Conservation (phyloP, 2,888 invertebrate species). For the Protophormia terraenovae region DNA sequence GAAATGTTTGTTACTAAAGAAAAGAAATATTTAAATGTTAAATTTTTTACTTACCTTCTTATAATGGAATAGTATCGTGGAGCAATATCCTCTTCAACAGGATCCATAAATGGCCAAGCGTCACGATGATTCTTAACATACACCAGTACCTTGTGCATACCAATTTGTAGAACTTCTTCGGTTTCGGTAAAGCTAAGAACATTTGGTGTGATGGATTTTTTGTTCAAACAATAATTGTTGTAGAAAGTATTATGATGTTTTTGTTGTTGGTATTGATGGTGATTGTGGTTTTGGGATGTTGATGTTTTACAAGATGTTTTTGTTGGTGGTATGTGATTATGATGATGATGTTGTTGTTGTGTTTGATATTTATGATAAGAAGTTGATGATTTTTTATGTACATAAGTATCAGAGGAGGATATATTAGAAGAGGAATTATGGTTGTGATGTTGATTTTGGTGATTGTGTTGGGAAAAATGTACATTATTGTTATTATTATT, state of each 20-base stretch:
- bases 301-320: conserved; percentile 43
- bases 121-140: conserved; percentile 93
- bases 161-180: conserved; percentile 92
- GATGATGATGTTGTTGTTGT: conserved; percentile 62
- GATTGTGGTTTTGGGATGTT: conserved; percentile 58
- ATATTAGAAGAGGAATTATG: conserved; percentile 34
- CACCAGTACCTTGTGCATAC: conserved; percentile 95
- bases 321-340: conserved; percentile 25
- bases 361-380: conserved; percentile 67
- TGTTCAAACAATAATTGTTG: conserved; percentile 75
- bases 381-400: conserved; percentile 68
- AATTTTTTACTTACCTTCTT: conserved; percentile 80
- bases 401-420: conserved; percentile 61
- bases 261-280: conserved; percentile 34
- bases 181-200: conserved; percentile 88
- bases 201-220: conserved; percentile 79
- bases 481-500: conserved; percentile 61
- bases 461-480: conserved; percentile 64
- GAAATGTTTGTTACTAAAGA: background rate
- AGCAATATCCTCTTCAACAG: conserved; percentile 95
- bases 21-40: background rate
- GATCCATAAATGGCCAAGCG: conserved; percentile 97
- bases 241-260: conserved; percentile 65
- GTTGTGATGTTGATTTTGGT: conserved; percentile 62
- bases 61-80: conserved; percentile 91